Conservation (phyloP, 2,888 invertebrate species). For the Mesodorylaimus sp. region DNA sequence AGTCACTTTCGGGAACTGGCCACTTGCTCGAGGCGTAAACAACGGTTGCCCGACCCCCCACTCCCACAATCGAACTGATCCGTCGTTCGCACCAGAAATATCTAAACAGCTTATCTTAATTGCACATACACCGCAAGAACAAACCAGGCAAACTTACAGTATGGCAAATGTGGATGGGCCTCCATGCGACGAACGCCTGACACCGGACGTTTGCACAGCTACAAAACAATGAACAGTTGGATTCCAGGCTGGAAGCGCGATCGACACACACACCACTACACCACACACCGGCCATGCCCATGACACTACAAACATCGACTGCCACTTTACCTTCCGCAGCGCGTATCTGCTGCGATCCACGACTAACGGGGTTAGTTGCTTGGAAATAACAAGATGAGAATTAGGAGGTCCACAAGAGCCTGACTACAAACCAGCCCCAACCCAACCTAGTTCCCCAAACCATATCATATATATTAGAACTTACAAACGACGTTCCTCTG, state of each 20-base stretch:
- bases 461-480: constrained; percentile 1
- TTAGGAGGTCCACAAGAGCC: constrained; percentile 57
- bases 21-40: constrained; percentile 70
- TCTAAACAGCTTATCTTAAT: constrained; percentile 31
- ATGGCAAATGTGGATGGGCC: constrained; percentile 78
- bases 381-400: constrained; percentile 51
- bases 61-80: constrained; percentile 89
- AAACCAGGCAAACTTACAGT: constrained; percentile 54
- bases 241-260: neutral
- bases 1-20: constrained; percentile 67
- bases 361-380: constrained; percentile 54
- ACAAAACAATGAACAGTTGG: constrained; percentile 27
- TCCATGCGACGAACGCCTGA: constrained; percentile 86
- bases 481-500: constrained; percentile 16
- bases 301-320: neutral
- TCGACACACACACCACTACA: neutral
- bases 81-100: constrained; percentile 82
- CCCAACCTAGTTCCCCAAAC: neutral
- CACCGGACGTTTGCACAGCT: constrained; percentile 82
- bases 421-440: neutral
- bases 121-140: neutral
- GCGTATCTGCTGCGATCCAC: constrained; percentile 88
- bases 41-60: constrained; percentile 80
- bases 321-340: constrained; percentile 77
- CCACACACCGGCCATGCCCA: neutral